These are phyloP conservation scores for Echiichthys vipera DNA, from an alignment of 2,797 vertebrate species.

Conservation along the genomic window DNA sequence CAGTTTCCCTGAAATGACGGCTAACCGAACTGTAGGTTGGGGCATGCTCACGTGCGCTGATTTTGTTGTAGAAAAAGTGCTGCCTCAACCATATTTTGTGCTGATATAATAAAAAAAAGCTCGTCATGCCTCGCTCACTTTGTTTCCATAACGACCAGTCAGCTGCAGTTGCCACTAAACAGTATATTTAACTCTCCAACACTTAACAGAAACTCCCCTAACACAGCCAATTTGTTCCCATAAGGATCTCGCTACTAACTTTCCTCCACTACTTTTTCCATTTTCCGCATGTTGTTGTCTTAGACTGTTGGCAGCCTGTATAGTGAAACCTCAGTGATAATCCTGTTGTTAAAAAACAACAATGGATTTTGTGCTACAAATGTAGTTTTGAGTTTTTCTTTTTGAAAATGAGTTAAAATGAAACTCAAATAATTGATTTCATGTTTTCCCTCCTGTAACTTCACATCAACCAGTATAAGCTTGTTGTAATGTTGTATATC, in stretches of 20 bases:
- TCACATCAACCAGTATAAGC: no score
- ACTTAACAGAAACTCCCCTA: slow-evolving; percentile 59
- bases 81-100: slow-evolving; percentile 57
- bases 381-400: no score
- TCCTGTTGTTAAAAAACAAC: slow-evolving; percentile 4
- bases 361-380: no score
- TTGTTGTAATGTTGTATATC: no score
- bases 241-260: slow-evolving; percentile 52
- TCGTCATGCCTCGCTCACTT: slow-evolving; percentile 64
- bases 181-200: slow-evolving; percentile 65
- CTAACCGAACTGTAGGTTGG: slow-evolving; percentile 30
- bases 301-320: slow-evolving; percentile 26
- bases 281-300: slow-evolving; percentile 55
- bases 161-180: slow-evolving; percentile 64
- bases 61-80: slow-evolving; percentile 46
- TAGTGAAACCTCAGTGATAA: slow-evolving; percentile 39
- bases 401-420: neutral
- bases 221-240: slow-evolving; percentile 60
- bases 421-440: no score
- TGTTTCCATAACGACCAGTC: slow-evolving; percentile 63
- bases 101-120: slow-evolving; percentile 62
- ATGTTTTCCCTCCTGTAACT: no score
- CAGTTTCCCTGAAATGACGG: slow-evolving; percentile 49
- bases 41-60: slow-evolving; percentile 8
- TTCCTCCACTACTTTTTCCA: slow-evolving; percentile 62